Conservation (phyloP, 2,888 invertebrate genomes). For the Tenthredo amoena region DNA sequence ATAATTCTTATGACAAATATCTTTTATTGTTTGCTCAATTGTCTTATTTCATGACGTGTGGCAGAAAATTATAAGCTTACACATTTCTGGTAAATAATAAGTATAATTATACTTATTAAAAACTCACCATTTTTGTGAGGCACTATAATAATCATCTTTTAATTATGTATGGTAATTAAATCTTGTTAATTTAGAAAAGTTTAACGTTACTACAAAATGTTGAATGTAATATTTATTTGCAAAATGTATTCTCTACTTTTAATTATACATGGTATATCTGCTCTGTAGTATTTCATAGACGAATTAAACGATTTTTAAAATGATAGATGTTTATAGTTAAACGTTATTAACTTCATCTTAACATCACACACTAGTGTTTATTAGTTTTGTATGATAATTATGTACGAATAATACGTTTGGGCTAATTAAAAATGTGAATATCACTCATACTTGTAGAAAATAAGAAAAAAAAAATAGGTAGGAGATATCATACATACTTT, state of each 20-base stretch:
- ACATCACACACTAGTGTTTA: conserved; percentile 12
- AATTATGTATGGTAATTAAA: neutral
- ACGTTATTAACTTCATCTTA: neutral
- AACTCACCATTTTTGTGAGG: conserved; percentile 23
- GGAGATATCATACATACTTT: neutral
- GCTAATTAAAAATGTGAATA: neutral
- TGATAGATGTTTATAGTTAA: neutral
- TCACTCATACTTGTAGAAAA: neutral
- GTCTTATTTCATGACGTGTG: conserved; percentile 39
- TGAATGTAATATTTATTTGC: conserved; percentile 48
- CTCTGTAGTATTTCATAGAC: conserved; percentile 32
- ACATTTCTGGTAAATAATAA: conserved; percentile 16
- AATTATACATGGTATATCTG: conserved; percentile 13
- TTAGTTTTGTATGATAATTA: neutral
- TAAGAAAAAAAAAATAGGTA: neutral
- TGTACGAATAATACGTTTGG: neutral
- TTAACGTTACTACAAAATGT: conserved; percentile 42
- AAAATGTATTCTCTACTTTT: conserved; percentile 34
- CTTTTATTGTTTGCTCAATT: conserved; percentile 46
- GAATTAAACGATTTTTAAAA: neutral
- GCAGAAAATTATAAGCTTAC: conserved; percentile 29
- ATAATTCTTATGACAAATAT: conserved; percentile 7
- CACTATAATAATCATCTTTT: conserved; percentile 10
- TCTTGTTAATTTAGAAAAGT: conserved; percentile 33
- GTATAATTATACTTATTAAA: conserved; percentile 20